phyloP scores from a whole-genome alignment of 2,888 invertebrate genomes.

The Eucriotettix oculatus region DNA sequence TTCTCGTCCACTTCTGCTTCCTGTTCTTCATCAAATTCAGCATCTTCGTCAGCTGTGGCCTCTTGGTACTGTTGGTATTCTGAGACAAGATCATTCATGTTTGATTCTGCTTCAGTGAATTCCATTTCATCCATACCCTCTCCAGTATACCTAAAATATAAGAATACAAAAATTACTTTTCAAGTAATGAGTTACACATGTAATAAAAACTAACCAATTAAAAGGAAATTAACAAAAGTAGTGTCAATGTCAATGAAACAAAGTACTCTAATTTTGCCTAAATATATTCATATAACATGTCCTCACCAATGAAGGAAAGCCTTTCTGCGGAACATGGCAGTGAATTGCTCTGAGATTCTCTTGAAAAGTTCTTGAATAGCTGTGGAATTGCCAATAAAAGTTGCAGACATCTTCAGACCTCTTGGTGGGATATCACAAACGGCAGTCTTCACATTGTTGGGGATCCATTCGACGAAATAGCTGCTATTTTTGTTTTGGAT shows the following conservation, averaged over 20 bases:
- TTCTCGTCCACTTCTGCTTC: constrained; percentile 7
- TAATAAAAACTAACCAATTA: too few species aligned
- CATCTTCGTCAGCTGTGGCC: constrained; percentile 7
- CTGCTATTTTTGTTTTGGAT: constrained; percentile 50
- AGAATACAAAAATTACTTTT: neutral
- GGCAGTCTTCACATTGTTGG: constrained; percentile 54
- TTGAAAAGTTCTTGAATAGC: constrained; percentile 63
- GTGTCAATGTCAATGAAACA: too few species aligned
- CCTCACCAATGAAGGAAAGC: constrained; percentile 70
- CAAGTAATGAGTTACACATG: too few species aligned
- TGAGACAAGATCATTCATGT: constrained; percentile 85
- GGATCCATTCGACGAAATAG: constrained; percentile 50
- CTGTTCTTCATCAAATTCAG: constrained; percentile 8
- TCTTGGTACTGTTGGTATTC: constrained; percentile 90
- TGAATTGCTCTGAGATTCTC: constrained; percentile 74
- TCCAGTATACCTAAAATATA: constrained; percentile 52
- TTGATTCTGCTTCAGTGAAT: constrained; percentile 33
- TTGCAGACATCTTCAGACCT: constrained; percentile 48
- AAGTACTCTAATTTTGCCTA: too few species aligned
- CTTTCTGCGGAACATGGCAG: constrained; percentile 54
- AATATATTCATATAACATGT: too few species aligned
- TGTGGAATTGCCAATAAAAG: constrained; percentile 43
- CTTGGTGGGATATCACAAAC: constrained; percentile 54
- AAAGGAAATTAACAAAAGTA: too few species aligned
- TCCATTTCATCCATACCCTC: constrained; percentile 86